Evolutionary conservation across 2,888 invertebrate species (phyloP), one percentile per base, ranked within the genome.

Genomic region (Aplocera efformata): DNA sequence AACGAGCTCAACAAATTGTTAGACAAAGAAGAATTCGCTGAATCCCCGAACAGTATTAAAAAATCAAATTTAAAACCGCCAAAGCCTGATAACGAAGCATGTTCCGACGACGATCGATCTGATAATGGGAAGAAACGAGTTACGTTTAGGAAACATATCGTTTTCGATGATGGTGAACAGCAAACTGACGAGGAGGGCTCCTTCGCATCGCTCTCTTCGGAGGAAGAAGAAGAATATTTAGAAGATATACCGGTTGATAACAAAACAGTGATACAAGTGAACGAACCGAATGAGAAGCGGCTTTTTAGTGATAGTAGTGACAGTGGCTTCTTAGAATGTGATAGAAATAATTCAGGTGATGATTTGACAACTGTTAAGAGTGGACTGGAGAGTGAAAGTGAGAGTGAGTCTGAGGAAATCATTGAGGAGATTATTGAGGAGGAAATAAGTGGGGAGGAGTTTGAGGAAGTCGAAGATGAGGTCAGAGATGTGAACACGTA

Each of bases 151-250:
- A 89, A 85, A 42, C 85, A 85, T 33, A 85, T 89, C n/a, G 60
- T 88, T 33, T 89, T 89, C 52, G 89, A 89, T 45, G 89, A 89
- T 52, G 89, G 89, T 4, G 89, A 88, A 28, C 77, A 80, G 42
- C 88, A 86, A 53, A 88, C 88, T 7, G 88, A 88, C 23, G 82
- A 86, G 31, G 84, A 80, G 53, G 72, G 77, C 46, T 83, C 84
- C 0, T 88, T 86, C 57, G 86, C 86, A 66, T 83, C 86, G 5
- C 62, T 88, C 21, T 70, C 79, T 34, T 81, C 83, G 1, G 79
- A 76, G 50, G 78, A 79, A 41, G 75, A 64, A 37, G 67, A 71
- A 20, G 77, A 86, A 45, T 83, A 76, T 45, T 56, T 81, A 42
- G 85, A 84, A 56, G 80, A 82, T 41, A 27, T 51, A 8, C 75